Evolutionary conservation across 2,797 vertebrate species (phyloP).

Genomic region (Pelochelys cantorii): DNA sequence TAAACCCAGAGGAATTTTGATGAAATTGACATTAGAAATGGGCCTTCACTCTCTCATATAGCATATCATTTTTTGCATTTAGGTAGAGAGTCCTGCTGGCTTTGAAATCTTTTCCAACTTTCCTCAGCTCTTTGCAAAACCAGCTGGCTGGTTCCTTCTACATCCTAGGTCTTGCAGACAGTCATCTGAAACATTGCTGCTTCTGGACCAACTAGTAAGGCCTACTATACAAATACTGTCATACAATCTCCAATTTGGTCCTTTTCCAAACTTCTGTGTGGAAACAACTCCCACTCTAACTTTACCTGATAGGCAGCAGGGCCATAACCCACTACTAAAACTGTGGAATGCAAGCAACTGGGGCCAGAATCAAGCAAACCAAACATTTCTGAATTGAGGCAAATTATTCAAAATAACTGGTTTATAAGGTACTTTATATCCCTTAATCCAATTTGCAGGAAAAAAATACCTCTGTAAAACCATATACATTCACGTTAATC

Average conservation of each 20-base stretch:
- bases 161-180: neutral
- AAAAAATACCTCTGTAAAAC: neutral
- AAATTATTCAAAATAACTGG: neutral
- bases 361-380: rapidly evolving
- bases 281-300: rapidly evolving
- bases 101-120: neutral
- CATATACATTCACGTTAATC: neutral
- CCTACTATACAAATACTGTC: rapidly evolving
- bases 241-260: rapidly evolving
- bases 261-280: neutral
- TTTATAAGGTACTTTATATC: neutral
- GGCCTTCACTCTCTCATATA: neutral
- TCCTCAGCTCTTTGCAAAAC: neutral
- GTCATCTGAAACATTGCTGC: neutral
- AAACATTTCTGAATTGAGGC: neutral
- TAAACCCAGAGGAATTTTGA: neutral
- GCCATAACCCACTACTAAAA: neutral
- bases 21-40: neutral
- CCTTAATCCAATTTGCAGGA: neutral
- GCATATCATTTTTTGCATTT: neutral
- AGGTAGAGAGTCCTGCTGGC: neutral
- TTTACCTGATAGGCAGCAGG: neutral
- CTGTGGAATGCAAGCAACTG: rapidly evolving
- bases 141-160: neutral
- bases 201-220: neutral